These are phyloP conservation scores for Ailuropoda melanoleuca DNA, from an alignment of 2,113 vertebrate genomes.

Conservation along the genomic window DNA sequence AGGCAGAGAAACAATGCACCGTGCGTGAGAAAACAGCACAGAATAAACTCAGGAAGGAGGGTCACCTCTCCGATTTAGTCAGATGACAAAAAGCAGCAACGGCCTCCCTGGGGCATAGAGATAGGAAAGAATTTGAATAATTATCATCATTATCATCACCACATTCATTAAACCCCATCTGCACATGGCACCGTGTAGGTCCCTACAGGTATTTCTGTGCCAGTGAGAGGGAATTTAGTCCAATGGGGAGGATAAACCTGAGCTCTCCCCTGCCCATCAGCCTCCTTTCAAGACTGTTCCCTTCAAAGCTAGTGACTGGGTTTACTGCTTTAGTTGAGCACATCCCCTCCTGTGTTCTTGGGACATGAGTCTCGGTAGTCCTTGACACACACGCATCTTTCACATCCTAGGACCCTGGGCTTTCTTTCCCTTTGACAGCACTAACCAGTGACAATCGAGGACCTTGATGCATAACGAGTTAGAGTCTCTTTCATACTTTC, in stretches of 20 bases:
- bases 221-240: constrained; percentile 35
- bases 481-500: background rate
- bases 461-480: background rate
- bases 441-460: background rate
- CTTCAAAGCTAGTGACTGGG: background rate
- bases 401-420: background rate
- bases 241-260: background rate
- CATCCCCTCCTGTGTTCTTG: background rate
- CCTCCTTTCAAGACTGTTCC: background rate
- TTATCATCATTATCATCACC: constrained; percentile 71
- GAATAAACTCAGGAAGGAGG: constrained; percentile 24
- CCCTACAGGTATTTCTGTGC: constrained; percentile 51
- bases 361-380: background rate
- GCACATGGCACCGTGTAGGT: background rate
- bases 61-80: constrained; percentile 61
- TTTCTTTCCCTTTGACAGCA: background rate
- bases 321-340: background rate
- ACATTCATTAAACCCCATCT: constrained; percentile 75
- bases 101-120: constrained; percentile 35
- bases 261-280: background rate
- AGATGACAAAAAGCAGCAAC: constrained; percentile 52
- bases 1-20: background rate
- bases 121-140: constrained; percentile 68
- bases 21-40: background rate
- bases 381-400: background rate